Evolutionary conservation across 2,113 vertebrate species (phyloP).

Genomic region (Clarias macrocephalus): DNA sequence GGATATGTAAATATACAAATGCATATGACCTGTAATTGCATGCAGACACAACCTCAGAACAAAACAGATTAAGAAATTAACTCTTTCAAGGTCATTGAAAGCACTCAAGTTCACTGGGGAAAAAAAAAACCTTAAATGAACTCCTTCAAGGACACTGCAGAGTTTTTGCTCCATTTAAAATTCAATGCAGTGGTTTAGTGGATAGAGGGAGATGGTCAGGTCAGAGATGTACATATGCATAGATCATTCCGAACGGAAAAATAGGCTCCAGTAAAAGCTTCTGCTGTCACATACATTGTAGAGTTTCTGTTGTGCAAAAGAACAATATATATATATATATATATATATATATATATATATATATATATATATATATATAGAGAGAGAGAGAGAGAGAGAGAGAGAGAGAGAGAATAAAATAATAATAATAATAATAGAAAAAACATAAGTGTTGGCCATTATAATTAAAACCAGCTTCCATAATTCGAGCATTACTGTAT

Average conservation of each 20-base stretch:
- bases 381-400: not conserved
- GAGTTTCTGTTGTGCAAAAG: not conserved
- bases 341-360: too few species aligned
- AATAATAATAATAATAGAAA: not conserved
- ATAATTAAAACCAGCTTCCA: too few species aligned
- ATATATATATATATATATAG: too few species aligned
- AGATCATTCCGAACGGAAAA: not conserved
- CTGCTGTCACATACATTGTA: not conserved
- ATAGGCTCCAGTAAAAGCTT: not conserved
- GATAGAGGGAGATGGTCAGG: constrained; percentile 25
- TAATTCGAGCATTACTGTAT: too few species aligned
- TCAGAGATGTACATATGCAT: not conserved
- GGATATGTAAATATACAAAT: not conserved
- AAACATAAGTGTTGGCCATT: not conserved
- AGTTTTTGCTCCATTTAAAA: constrained; percentile 69
- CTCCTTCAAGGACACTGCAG: constrained; percentile 61
- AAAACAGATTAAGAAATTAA: not conserved
- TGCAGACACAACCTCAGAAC: not conserved
- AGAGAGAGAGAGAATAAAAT: not conserved
- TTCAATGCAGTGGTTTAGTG: constrained; percentile 53
- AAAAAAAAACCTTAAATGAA: not conserved
- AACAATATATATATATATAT: not conserved
- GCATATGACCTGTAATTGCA: not conserved
- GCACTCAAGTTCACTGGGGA: not conserved
- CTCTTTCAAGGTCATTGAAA: constrained; percentile 60